Evolutionary conservation across 2,888 invertebrate genomes (phyloP), one percentile per base, ranked within the genome.

Genomic region (Epinotia nisella): DNA sequence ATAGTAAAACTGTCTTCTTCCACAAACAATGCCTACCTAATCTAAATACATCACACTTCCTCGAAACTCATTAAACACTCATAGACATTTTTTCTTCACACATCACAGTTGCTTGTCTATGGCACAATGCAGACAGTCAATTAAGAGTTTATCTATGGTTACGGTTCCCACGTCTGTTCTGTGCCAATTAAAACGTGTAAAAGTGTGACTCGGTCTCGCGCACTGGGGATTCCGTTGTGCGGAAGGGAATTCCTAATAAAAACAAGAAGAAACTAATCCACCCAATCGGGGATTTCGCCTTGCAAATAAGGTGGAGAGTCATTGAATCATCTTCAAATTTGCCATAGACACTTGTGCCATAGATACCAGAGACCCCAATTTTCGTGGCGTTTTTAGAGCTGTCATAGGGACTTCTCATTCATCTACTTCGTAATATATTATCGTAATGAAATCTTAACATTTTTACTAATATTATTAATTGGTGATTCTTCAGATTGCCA

Each of bases 111-210:
- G 39, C 41, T 41, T 41, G 61, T 45, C 61, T 61, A 10, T 61
- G 45, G 21, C 7, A 61, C 61, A 61, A 61, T 61, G 61, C 15
- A 21, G 21, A 13, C 61, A 61, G 45, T 21, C 61, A 61, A 61
- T 61, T 61, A 61, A 61, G 45, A 9, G 45, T 61, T 61, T 61
- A 61, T 61, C 61, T 45, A 45, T 61, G 61, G 21, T 45, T 41
- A 3, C 9, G 45, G 9, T 45, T 61, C 45, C 61, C 61, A 61
- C 61, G 61, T 45, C 49, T 49, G 7, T n/a, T n/a, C 61, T 45
- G 45, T 61, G 61, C 21, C 45, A 61, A 45, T 61, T 45, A 19
- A 41, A 60, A 61, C 0, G 17, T 15, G 49, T n/a, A 41, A 61
- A 41, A 61, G 15, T 41, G 21, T 17, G 59, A 3, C 2, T 3